A percentile compares a stretch with the other conserved stretches of the same genome.
Evolutionary conservation across 2,888 invertebrate genomes (phyloP).

Genomic region (Antheraea assamensis): DNA sequence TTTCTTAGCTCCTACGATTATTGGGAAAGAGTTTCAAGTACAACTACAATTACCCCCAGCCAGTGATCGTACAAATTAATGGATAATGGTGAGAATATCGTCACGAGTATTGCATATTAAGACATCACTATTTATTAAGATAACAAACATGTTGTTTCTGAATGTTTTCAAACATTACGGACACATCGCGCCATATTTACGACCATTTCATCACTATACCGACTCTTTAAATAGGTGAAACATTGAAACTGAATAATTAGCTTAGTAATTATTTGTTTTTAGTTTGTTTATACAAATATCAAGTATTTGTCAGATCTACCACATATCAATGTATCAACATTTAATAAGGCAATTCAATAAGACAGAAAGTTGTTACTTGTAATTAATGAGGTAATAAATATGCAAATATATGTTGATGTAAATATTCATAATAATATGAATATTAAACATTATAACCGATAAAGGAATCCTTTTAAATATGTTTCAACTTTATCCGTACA

Average conservation of each 20-base stretch:
- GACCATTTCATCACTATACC: not conserved
- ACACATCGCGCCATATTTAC: not conserved
- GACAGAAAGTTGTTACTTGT: not conserved
- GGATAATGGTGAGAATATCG: not conserved
- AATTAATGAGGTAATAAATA: not conserved
- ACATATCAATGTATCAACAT: not conserved
- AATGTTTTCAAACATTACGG: not conserved
- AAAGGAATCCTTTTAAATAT: slow-evolving; percentile 31
- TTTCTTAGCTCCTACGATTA: no score
- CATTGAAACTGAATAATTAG: not conserved
- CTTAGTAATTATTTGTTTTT: not conserved
- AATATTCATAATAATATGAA: not conserved
- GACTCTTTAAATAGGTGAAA: not conserved
- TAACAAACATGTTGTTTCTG: not conserved
- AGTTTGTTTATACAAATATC: not conserved
- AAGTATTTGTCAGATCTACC: not conserved
- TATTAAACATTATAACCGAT: not conserved
- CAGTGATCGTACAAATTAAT: not conserved
- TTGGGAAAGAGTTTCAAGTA: no score
- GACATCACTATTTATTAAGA: not conserved
- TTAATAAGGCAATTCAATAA: not conserved
- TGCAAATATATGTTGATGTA: not conserved
- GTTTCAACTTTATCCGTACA: slow-evolving; percentile 39
- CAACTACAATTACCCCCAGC: not conserved
- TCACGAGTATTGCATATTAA: not conserved